phyloP scores from a whole-genome alignment of 2,888 invertebrate genomes.

The Atrina japonica region DNA sequence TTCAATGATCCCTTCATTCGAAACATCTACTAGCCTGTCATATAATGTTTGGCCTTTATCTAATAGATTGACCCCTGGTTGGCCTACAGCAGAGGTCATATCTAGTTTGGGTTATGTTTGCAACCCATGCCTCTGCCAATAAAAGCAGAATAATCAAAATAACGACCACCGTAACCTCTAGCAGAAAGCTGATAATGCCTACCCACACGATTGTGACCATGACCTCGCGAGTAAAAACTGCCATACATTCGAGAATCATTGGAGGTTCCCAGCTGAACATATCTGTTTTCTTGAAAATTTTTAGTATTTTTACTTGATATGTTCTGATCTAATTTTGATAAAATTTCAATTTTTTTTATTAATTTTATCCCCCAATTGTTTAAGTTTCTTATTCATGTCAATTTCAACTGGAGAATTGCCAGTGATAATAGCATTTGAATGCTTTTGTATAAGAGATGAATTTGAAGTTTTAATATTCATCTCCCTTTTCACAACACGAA shows the following conservation, averaged over 20 bases:
- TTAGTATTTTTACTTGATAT: not conserved
- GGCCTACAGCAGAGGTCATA: slow-evolving; percentile 22
- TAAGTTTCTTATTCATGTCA: slow-evolving; percentile 14
- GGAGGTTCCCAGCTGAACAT: too few relatives aligned
- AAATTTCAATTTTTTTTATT: slow-evolving; percentile 12
- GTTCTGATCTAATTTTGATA: slow-evolving; percentile 2
- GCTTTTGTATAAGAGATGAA: not conserved
- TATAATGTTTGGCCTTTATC: slow-evolving; percentile 19
- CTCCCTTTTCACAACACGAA: slow-evolving; percentile 24
- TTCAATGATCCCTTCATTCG: slow-evolving; percentile 11
- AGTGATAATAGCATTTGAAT: not conserved
- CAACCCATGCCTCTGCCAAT: slow-evolving; percentile 1
- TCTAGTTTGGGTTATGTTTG: slow-evolving; percentile 16
- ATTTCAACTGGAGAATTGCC: not conserved
- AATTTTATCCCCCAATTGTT: slow-evolving; percentile 24
- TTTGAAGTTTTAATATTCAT: not conserved
- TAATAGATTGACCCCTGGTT: slow-evolving; percentile 6
- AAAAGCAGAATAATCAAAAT: not conserved
- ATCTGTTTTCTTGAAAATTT: too few relatives aligned
- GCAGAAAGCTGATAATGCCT: not conserved
- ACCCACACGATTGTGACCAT: not conserved
- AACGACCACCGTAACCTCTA: not conserved
- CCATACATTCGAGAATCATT: not conserved
- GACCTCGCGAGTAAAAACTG: too few relatives aligned
- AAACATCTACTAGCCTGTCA: not conserved